Conservation (phyloP, 2,113 vertebrate genomes). For the Dicentrarchus labrax region DNA sequence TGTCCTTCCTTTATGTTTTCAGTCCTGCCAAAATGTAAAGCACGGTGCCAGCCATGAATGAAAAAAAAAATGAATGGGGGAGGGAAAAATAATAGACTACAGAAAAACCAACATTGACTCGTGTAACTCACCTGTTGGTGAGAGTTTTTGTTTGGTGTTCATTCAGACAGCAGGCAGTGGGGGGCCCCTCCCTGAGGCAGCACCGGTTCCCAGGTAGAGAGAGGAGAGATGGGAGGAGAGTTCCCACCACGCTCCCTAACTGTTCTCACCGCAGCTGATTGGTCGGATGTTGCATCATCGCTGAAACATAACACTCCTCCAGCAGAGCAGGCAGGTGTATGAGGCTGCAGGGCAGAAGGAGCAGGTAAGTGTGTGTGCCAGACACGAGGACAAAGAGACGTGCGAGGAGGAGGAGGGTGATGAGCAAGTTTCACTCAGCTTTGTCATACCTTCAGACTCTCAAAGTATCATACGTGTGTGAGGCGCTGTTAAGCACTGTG, state of each 20-base stretch:
- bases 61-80: slow-evolving; percentile 53
- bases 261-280: slow-evolving; percentile 86
- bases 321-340: slow-evolving; percentile 72
- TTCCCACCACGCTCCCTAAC: slow-evolving; percentile 88
- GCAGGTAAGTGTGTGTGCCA: slow-evolving; percentile 58
- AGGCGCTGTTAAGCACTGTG: slow-evolving; percentile 1
- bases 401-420: slow-evolving; percentile 51
- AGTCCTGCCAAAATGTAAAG: slow-evolving; percentile 79
- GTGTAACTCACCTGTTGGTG: slow-evolving; percentile 86
- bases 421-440: slow-evolving; percentile 73
- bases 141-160: slow-evolving; percentile 84
- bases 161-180: slow-evolving; percentile 76
- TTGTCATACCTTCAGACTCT: slow-evolving; percentile 67
- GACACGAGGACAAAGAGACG: slow-evolving; percentile 70
- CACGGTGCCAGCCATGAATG: slow-evolving; percentile 78
- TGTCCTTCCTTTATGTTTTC: slow-evolving; percentile 70
- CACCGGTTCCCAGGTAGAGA: slow-evolving; percentile 83
- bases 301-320: slow-evolving; percentile 75
- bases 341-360: slow-evolving; percentile 51
- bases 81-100: slow-evolving; percentile 52
- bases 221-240: slow-evolving; percentile 86
- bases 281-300: slow-evolving; percentile 78
- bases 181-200: slow-evolving; percentile 81
- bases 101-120: slow-evolving; percentile 82
- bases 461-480: slow-evolving; percentile 26